These are phyloP conservation scores for Drosophila busckii DNA, from an alignment of 1,140 invertebrate species.

Conservation along the genomic window DNA sequence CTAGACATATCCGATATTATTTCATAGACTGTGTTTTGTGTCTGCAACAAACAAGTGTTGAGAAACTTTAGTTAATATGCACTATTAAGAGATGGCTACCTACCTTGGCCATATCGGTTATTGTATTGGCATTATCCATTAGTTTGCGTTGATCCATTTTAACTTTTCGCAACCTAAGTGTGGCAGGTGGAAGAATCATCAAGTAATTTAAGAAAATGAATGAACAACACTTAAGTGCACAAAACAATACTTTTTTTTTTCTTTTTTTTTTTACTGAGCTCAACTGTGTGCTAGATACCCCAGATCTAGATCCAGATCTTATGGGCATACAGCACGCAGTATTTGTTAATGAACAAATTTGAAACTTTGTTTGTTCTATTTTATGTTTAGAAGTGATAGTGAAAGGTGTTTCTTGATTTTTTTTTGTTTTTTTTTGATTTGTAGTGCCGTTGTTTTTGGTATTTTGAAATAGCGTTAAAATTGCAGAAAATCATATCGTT, in stretches of 20 bases:
- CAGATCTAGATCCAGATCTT: too few relatives aligned
- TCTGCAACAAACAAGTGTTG: conserved; percentile 82
- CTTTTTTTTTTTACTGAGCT: conserved; percentile 1
- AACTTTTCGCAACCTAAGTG: conserved; percentile 94
- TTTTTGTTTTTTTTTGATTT: conserved; percentile 8
- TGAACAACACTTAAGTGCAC: not conserved
- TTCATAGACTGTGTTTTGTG: conserved; percentile 97
- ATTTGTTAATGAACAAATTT: too few relatives aligned
- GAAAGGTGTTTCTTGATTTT: too few relatives aligned
- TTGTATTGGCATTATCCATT: conserved; percentile 99
- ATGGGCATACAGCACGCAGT: too few relatives aligned
- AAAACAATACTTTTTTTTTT: conserved; percentile 13
- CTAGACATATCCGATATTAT: conserved; percentile 97
- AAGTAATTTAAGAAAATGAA: conserved; percentile 49
- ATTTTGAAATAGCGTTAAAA: conserved; percentile 64
- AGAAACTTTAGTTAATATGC: not conserved
- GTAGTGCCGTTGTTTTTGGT: conserved; percentile 38
- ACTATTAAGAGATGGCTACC: conserved; percentile 55
- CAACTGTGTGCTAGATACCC: too few relatives aligned
- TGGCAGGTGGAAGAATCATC: conserved; percentile 54
- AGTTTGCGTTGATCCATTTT: conserved; percentile 99
- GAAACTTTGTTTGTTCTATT: conserved; percentile 6
- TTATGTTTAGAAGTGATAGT: too few relatives aligned
- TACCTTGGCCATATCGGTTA: conserved; percentile 99
- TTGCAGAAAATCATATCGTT: conserved; percentile 78